Conservation (phyloP, 2,888 invertebrate species). For the Aleiodes testaceus region DNA sequence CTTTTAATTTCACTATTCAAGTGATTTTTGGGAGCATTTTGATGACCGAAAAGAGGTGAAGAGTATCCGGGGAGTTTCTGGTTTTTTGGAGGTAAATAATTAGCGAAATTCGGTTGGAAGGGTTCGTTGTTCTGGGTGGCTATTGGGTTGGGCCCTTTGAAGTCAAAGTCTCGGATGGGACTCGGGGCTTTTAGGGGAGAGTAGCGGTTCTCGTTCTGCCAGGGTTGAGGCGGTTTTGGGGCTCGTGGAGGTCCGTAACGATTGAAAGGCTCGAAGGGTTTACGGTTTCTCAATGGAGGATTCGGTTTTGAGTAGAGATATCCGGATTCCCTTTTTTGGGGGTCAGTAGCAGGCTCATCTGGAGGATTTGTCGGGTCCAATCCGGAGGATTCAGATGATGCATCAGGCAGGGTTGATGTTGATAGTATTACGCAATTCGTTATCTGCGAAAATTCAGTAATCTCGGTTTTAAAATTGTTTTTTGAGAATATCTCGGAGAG, state of each 20-base stretch:
- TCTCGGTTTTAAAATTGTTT: no score
- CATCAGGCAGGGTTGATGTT: no score
- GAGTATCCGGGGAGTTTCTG: slow-evolving; percentile 63
- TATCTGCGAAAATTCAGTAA: neutral
- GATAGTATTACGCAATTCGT: no score
- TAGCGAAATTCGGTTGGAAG: slow-evolving; percentile 64
- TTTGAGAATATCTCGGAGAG: no score
- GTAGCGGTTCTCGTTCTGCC: no score
- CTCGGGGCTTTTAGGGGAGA: slow-evolving; percentile 56
- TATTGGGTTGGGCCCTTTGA: slow-evolving; percentile 62
- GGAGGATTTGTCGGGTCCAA: slow-evolving; percentile 52
- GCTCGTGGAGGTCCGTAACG: slow-evolving; percentile 64
- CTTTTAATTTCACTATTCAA: slow-evolving; percentile 28
- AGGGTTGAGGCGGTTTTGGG: no score
- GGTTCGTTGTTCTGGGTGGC: slow-evolving; percentile 67
- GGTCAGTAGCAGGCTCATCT: slow-evolving; percentile 51
- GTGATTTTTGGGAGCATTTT: slow-evolving; percentile 41
- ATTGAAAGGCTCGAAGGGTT: slow-evolving; percentile 59
- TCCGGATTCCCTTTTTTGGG: slow-evolving; percentile 64
- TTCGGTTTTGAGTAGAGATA: slow-evolving; percentile 60
- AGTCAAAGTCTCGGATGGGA: slow-evolving; percentile 60
- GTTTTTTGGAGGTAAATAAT: slow-evolving; percentile 69
- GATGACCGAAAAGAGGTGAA: slow-evolving; percentile 23
- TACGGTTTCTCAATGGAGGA: slow-evolving; percentile 38
- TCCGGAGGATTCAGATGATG: slow-evolving; percentile 5